Evolutionary conservation across 2,888 invertebrate species (phyloP).

Genomic region (Lamellibrachia satsuma): DNA sequence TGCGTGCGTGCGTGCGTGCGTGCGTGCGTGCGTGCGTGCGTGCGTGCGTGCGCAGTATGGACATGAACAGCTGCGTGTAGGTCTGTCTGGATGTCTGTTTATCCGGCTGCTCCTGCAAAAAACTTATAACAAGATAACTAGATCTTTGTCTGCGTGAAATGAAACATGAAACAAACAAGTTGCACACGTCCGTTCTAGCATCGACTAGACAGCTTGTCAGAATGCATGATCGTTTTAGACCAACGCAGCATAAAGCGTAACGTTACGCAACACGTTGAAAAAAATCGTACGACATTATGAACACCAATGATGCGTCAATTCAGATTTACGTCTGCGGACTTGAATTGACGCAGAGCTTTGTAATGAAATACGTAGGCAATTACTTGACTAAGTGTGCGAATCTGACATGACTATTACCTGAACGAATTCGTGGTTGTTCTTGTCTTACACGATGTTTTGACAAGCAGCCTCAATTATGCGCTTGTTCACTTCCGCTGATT

Average conservation of each 20-base stretch:
- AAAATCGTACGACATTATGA: not conserved
- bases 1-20: too few relatives aligned
- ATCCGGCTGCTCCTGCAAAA: not conserved
- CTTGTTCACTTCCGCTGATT: not conserved
- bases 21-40: not conserved
- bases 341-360: not conserved
- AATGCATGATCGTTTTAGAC: not conserved
- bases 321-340: not conserved
- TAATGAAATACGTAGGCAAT: not conserved
- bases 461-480: not conserved
- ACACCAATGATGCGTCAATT: not conserved
- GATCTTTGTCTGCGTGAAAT: not conserved
- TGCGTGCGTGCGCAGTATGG: not conserved
- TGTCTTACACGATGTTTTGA: not conserved
- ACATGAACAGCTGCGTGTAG: not conserved
- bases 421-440: not conserved
- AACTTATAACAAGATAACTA: not conserved
- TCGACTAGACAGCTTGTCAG: not conserved
- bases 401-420: not conserved
- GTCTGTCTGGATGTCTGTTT: not conserved
- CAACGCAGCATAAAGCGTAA: not conserved
- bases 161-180: not conserved
- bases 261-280: not conserved
- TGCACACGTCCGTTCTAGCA: not conserved
- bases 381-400: not conserved